These are phyloP conservation scores for Drosophila melanogaster DNA, from an alignment of 1,140 invertebrate genomes.

Conservation along the genomic window DNA sequence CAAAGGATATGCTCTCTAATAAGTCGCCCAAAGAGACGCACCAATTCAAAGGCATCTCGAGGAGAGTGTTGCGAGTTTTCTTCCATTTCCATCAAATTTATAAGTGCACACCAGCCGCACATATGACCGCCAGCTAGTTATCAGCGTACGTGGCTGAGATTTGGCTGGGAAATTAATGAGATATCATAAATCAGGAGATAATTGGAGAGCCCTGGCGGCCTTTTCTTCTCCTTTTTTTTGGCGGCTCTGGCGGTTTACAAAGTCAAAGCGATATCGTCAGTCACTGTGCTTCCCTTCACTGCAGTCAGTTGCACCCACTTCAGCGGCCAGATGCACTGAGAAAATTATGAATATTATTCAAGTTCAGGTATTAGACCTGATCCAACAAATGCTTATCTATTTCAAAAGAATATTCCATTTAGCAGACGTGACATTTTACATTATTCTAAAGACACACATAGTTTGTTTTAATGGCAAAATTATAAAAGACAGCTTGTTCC, in stretches of 20 bases:
- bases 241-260: constrained; percentile 33
- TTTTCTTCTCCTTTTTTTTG: constrained; percentile 9
- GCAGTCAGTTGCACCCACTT: constrained; percentile 27
- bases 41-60: constrained; percentile 50
- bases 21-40: constrained; percentile 18
- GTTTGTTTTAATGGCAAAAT: too few relatives aligned
- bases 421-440: too few relatives aligned
- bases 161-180: constrained; percentile 48
- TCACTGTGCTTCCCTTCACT: constrained; percentile 21
- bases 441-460: too few relatives aligned
- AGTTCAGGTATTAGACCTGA: too few relatives aligned
- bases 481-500: neutral
- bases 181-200: constrained; percentile 62
- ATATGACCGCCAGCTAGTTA: constrained; percentile 11
- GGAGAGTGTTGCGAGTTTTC: constrained; percentile 20
- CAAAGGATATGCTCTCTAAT: constrained; percentile 39
- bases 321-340: neutral
- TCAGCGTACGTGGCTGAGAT: constrained; percentile 43
- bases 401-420: too few relatives aligned
- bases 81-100: constrained; percentile 20
- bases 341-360: neutral
- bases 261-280: constrained; percentile 47
- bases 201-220: constrained; percentile 35
- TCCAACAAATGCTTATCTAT: too few relatives aligned
- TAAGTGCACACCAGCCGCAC: constrained; percentile 7